Evolutionary conservation across 2,888 invertebrate species (phyloP).

Genomic region (Athrips mouffetella): DNA sequence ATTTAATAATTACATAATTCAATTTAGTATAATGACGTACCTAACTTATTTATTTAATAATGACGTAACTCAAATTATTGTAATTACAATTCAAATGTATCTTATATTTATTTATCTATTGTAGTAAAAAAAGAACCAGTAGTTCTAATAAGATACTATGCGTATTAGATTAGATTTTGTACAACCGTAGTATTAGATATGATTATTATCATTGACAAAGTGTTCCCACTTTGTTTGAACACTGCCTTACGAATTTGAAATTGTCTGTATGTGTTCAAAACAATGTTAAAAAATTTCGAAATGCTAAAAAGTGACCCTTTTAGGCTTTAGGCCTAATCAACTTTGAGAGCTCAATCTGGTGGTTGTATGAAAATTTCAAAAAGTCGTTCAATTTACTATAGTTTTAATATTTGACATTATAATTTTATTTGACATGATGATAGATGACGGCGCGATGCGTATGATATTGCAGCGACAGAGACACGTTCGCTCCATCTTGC

Average conservation of each 20-base stretch:
- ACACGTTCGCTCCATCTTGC: no score
- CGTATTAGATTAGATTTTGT: constrained; percentile 36
- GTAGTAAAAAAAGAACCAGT: constrained; percentile 12
- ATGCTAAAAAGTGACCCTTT: background rate
- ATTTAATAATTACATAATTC: background rate
- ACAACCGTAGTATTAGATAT: constrained; percentile 26
- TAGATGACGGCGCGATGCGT: no score
- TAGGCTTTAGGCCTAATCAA: no score
- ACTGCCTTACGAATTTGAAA: constrained; percentile 33
- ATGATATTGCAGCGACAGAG: no score
- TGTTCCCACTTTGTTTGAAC: constrained; percentile 37
- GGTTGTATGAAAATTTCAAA: no score
- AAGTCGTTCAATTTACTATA: no score
- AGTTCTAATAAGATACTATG: constrained; percentile 16
- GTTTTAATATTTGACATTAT: no score
- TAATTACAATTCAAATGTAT: background rate
- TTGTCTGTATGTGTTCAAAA: background rate
- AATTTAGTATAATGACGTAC: background rate
- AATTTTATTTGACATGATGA: no score
- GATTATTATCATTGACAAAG: constrained; percentile 29
- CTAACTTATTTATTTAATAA: no score
- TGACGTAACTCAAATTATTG: no score
- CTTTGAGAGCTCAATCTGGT: no score
- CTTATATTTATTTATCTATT: background rate
- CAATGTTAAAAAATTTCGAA: background rate